These are phyloP conservation scores for Egretta garzetta DNA, from an alignment of 2,113 vertebrate species.

Conservation along the genomic window DNA sequence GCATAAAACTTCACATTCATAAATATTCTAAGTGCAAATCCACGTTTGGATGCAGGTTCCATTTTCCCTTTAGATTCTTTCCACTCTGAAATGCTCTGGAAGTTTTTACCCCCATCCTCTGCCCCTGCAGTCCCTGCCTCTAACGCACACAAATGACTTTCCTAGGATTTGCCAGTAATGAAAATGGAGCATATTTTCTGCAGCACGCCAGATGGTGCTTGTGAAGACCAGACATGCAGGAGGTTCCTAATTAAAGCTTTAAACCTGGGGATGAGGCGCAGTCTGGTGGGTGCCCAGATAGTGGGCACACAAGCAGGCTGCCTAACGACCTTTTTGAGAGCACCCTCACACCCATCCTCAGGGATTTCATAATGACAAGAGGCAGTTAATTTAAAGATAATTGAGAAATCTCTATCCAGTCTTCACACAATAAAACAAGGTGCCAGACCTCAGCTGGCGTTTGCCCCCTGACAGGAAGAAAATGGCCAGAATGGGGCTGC, in stretches of 20 bases:
- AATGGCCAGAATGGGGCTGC: slow-evolving; percentile 9
- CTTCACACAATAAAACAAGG: slow-evolving; percentile 73
- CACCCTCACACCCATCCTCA: slow-evolving; percentile 54
- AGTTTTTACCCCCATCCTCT: not conserved
- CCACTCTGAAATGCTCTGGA: not conserved
- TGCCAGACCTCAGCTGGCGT: slow-evolving; percentile 74
- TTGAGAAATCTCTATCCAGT: slow-evolving; percentile 75
- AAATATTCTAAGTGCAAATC: not conserved
- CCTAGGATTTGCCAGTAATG: slow-evolving; percentile 53
- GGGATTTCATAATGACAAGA: slow-evolving; percentile 74
- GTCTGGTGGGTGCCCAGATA: slow-evolving; percentile 52
- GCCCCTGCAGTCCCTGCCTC: not conserved
- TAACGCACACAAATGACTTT: slow-evolving; percentile 33
- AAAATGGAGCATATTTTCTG: slow-evolving; percentile 60
- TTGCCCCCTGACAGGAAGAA: slow-evolving; percentile 52
- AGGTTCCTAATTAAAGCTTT: slow-evolving; percentile 81
- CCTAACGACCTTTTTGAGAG: slow-evolving; percentile 42
- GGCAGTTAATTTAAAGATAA: slow-evolving; percentile 81
- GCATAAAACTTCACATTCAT: not conserved
- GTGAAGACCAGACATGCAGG: slow-evolving; percentile 65
- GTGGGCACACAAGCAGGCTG: slow-evolving; percentile 27
- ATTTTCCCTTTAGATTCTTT: not conserved
- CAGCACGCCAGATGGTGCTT: slow-evolving; percentile 76
- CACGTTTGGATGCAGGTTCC: not conserved
- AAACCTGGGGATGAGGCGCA: slow-evolving; percentile 67